Base-by-base conservation (phyloP, 2,888 invertebrate species). In the Lycaena phlaeas region DNA sequence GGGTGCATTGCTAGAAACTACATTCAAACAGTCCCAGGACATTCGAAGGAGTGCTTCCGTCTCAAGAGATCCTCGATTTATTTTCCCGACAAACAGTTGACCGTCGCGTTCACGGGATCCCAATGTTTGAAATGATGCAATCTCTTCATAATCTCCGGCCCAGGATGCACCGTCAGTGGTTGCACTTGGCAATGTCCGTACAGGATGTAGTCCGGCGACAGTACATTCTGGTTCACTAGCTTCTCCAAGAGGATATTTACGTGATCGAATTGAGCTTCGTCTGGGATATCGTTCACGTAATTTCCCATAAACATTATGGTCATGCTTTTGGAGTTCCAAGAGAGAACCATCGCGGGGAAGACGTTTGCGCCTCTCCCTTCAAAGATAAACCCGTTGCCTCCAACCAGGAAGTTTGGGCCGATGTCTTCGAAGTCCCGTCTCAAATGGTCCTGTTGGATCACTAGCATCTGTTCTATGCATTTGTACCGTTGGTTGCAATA, bases 341-440 rank as follows among this genome's bases (percentile, higher is more conserved):
- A 48, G 3, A 40, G 48, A 6, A 67, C 60, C 68, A 75, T 67
- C 0, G 57, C 71, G 0, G 67, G 65, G 10, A 61, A 36, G 1
- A 70, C 53, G 44, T 75, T 76, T 0, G 69, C 68, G 2, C 77
- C 77, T 47, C 70, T 53, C 1, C 76, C 78, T 56, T 77, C 77
- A 38, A 77, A 77, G 2, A 78, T 36, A 1, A 62, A 43, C 2
- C 76, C 77, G 4, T 65, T 57, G 2, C 70, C 70, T 4, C 69
- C 60, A 3, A 77, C 64, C 0, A 79, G 59, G 39, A 61, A 79
- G 44, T 79, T 78, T 0, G 76, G 70, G 0, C 62, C 72, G 26
- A 79, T 76, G 36, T 79, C 78, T 1, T 46, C 45, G 46, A 59
- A 65, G 1, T 58, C 56, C 36, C 64, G 55, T 2, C 59, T 49